Base-by-base conservation (phyloP, 53 echinoderm and acorn worm species). In the Arbacia lixula region DNA sequence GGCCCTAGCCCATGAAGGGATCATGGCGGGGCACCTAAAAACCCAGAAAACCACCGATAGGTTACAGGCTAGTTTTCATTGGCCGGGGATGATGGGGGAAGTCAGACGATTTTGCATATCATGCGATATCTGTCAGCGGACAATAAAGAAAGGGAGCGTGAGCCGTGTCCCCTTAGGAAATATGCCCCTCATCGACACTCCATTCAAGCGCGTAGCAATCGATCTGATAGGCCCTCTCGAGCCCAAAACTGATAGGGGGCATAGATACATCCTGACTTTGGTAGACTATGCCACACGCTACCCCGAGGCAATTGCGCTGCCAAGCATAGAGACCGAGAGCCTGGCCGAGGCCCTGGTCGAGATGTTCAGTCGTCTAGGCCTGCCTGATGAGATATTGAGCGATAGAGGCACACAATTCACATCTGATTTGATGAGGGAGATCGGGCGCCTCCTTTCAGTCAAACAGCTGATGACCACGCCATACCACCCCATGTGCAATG, bases 261-360 rank as follows among this genome's bases (percentile, higher is more conserved):
- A 90, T 52, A 20, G 86, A 4, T 86, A 72, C 43, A 86, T 86
- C 17, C 39, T 87, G 2, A 84, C 76, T 19, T 14, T 91, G 6
- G 54, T 91, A 24, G 91, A 87, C 36, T 90, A 86, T 33, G 86
- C 82, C 16, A 90, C 86, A 12, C 32, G 86, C 8, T 90, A 83
- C 40, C 91, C 87, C 4, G 87, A 90, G 33, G 87, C 91, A 12
- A 51, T 83, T 4, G 57, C 86, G 1, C 56, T 86, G 21, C 68
- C 57, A 16, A 52, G 38, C 50, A 90, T 86, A n/a, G 90, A 90
- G 27, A 50, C 87, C 9, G 87, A 83, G 37, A 30, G 83, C 10
- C 83, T 91, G 12, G 87, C 91, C 16, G 91, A 91, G 72, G 91
- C 84, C 5, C 49, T 84, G 8, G 39, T 91, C 17, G 60, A 46